Conservation (phyloP, 2,797 vertebrate genomes). For the Chromobotia macracanthus region DNA sequence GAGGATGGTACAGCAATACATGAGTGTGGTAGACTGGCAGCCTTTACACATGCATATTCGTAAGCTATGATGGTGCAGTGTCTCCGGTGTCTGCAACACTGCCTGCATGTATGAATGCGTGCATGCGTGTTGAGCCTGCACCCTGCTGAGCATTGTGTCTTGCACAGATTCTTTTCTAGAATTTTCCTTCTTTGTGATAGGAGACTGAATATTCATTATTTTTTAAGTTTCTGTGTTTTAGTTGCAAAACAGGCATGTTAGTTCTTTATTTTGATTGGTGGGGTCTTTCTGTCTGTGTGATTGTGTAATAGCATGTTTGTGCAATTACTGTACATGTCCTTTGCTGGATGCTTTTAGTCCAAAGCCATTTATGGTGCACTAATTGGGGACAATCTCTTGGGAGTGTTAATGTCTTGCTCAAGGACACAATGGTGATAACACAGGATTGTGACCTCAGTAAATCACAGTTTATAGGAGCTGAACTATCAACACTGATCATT, state of each 20-base stretch:
- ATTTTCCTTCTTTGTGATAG: too few relatives aligned
- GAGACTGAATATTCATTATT: not conserved
- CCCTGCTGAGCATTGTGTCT: not conserved
- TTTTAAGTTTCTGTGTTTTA: not conserved
- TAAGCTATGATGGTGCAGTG: conserved; percentile 33
- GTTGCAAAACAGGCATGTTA: too few relatives aligned
- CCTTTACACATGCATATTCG: conserved; percentile 23
- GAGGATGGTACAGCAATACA: conserved; percentile 61
- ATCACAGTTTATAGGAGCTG: not conserved
- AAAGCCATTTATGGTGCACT: not conserved
- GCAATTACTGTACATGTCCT: not conserved
- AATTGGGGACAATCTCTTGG: not conserved
- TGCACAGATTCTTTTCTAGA: not conserved
- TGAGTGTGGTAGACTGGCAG: conserved; percentile 42
- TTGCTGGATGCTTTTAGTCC: not conserved
- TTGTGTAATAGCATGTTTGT: not conserved
- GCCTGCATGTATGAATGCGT: not conserved
- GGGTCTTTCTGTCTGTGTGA: not conserved
- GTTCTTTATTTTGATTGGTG: not conserved
- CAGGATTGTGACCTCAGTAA: not conserved
- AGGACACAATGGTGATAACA: not conserved
- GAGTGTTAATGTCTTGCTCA: not conserved
- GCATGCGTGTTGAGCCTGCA: not conserved
- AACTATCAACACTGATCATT: too few relatives aligned
- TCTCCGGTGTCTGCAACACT: not conserved